Evolutionary conservation across 2,113 vertebrate species (phyloP).

Genomic region (Misgurnus anguillicaudatus): DNA sequence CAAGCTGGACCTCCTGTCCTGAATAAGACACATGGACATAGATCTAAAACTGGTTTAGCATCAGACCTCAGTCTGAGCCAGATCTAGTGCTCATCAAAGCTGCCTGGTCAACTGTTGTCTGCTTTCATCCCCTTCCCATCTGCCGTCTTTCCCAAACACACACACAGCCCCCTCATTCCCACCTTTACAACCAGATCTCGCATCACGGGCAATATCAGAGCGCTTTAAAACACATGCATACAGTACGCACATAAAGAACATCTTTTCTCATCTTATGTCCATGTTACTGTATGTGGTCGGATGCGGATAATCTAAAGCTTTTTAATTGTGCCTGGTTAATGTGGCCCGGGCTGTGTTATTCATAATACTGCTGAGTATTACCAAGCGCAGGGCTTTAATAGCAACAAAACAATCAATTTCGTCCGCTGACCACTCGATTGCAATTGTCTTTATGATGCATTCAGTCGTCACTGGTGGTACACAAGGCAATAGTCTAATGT

Average conservation of each 20-base stretch:
- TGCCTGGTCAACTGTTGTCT: constrained; percentile 41
- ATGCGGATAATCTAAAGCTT: not conserved
- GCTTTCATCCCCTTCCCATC: constrained; percentile 50
- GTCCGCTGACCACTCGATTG: constrained; percentile 15
- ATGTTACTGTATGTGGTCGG: not conserved
- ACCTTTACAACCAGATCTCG: constrained; percentile 6
- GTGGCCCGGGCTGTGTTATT: constrained; percentile 9
- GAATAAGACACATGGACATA: constrained; percentile 47
- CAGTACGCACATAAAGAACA: not conserved
- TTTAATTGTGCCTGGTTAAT: constrained; percentile 14
- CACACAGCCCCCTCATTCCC: constrained; percentile 12
- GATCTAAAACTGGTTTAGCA: constrained; percentile 46
- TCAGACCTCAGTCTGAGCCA: constrained; percentile 45
- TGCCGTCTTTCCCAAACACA: constrained; percentile 24
- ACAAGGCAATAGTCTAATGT: constrained; percentile 9
- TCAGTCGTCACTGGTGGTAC: constrained; percentile 25
- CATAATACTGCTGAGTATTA: constrained; percentile 14
- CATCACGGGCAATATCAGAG: not conserved
- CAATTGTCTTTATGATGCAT: constrained; percentile 35
- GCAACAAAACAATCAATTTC: constrained; percentile 26
- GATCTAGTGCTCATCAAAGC: constrained; percentile 52
- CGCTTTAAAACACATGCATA: not conserved
- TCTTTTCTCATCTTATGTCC: too few relatives aligned
- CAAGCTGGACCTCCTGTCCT: constrained; percentile 42
- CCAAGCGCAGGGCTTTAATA: constrained; percentile 7